A percentile compares a stretch with the other conserved stretches of the same genome.
These are phyloP conservation scores for Lutjanus campechanus DNA, from an alignment of 2,797 vertebrate genomes.

Conservation along the genomic window DNA sequence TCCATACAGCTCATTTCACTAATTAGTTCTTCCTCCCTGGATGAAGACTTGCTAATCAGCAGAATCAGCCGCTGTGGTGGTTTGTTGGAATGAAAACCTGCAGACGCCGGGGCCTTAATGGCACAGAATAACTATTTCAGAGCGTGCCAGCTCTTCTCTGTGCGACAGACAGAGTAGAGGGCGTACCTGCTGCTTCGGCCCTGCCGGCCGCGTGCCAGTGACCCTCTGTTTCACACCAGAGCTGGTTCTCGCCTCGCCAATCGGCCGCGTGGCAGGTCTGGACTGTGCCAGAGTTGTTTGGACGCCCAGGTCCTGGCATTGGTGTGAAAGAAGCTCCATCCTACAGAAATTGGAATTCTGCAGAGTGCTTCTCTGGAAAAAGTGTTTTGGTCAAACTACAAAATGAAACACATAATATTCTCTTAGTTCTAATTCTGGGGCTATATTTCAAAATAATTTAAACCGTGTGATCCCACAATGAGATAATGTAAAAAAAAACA, in stretches of 20 bases:
- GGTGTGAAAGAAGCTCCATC: neutral
- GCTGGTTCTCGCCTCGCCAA: conserved; percentile 46
- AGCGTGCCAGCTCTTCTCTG: conserved; percentile 44
- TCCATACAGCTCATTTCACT: conserved; percentile 43
- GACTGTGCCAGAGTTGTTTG: conserved; percentile 15
- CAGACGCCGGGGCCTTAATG: conserved; percentile 32
- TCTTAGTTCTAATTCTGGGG: neutral
- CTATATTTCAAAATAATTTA: neutral
- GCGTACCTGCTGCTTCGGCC: conserved; percentile 47
- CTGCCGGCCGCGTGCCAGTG: conserved; percentile 5
- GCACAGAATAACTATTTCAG: conserved; percentile 19
- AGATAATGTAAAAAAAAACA: neutral
- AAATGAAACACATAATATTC: neutral
- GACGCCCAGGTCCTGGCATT: conserved; percentile 3
- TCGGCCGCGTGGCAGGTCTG: neutral
- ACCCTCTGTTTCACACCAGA: conserved; percentile 57
- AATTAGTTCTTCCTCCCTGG: conserved; percentile 40
- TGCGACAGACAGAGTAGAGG: conserved; percentile 31
- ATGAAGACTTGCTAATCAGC: conserved; percentile 48
- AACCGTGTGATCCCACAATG: neutral
- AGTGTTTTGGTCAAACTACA: neutral
- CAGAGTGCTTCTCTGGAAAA: neutral
- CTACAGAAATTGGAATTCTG: neutral
- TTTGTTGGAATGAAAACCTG: conserved; percentile 45
- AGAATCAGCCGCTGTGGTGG: conserved; percentile 17